A percentile compares a stretch with the other conserved stretches of the same genome.
Conservation (phyloP, 2,797 vertebrate genomes). For the Emys orbicularis region DNA sequence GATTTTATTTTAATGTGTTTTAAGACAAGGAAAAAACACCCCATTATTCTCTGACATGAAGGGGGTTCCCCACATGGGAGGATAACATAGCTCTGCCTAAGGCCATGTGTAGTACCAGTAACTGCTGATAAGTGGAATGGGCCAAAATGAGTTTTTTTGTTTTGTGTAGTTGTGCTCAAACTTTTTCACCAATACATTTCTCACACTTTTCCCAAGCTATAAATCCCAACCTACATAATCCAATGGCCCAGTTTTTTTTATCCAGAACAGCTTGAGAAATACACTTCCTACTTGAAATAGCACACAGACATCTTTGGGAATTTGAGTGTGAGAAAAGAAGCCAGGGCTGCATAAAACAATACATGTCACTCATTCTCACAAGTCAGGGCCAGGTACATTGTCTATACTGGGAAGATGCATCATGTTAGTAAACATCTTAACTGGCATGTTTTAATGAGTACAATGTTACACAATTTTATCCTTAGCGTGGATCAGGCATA, state of each 20-base stretch:
- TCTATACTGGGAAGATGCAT: neutral
- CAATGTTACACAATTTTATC: neutral
- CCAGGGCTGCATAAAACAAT: neutral
- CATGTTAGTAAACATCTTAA: neutral
- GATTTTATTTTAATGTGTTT: neutral
- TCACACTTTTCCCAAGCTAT: neutral
- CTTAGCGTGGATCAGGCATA: neutral
- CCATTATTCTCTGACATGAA: neutral
- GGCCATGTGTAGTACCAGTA: neutral
- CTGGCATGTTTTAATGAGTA: neutral
- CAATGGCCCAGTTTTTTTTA: neutral
- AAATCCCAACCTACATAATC: neutral
- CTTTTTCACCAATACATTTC: neutral
- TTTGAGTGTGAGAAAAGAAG: neutral
- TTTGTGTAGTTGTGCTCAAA: neutral
- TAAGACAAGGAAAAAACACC: neutral
- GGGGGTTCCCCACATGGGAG: neutral
- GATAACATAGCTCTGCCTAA: neutral
- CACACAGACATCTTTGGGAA: neutral
- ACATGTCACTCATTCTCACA: neutral
- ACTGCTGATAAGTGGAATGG: neutral
- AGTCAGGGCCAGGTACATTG: neutral
- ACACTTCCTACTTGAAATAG: neutral
- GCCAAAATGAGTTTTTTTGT: neutral
- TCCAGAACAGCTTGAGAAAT: neutral